These are phyloP conservation scores for Dicentrarchus labrax DNA, from an alignment of 2,113 vertebrate genomes.

Conservation along the genomic window DNA sequence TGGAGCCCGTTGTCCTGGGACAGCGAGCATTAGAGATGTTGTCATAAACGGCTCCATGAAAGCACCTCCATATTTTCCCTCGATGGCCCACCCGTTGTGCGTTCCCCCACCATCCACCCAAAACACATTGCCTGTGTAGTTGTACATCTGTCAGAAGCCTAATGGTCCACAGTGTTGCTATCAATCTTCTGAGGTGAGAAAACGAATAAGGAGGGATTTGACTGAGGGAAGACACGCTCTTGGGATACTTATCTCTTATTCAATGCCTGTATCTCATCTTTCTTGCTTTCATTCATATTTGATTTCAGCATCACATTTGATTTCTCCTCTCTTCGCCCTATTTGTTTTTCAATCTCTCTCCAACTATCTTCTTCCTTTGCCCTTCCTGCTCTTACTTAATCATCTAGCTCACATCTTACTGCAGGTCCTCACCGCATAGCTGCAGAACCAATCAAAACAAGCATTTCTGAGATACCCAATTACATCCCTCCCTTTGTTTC, in stretches of 20 bases:
- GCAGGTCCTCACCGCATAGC: not conserved
- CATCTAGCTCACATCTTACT: not conserved
- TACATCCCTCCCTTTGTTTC: not conserved
- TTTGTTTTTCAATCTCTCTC: slow-evolving; percentile 8
- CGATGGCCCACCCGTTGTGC: not conserved
- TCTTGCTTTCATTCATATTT: slow-evolving; percentile 44
- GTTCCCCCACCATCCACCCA: not conserved
- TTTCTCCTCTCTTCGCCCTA: not conserved
- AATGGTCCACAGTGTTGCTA: slow-evolving; percentile 34
- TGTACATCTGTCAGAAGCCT: slow-evolving; percentile 43
- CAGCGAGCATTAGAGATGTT: slow-evolving; percentile 34
- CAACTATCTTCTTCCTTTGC: not conserved
- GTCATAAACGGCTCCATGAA: slow-evolving; percentile 53
- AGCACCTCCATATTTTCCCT: slow-evolving; percentile 33
- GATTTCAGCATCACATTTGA: slow-evolving; percentile 17
- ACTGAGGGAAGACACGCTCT: slow-evolving; percentile 14
- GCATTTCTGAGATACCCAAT: slow-evolving; percentile 2
- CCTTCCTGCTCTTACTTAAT: slow-evolving; percentile 11
- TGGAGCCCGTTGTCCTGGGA: slow-evolving; percentile 48
- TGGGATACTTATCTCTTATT: slow-evolving; percentile 29
- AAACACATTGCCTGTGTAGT: slow-evolving; percentile 19
- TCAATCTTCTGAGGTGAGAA: slow-evolving; percentile 50
- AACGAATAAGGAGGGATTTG: not conserved
- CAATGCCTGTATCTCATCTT: slow-evolving; percentile 12
- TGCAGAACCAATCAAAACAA: not conserved